Evolutionary conservation across 2,113 vertebrate species (phyloP), one percentile per base, ranked within the genome.

Genomic region (Carassius gibelio): DNA sequence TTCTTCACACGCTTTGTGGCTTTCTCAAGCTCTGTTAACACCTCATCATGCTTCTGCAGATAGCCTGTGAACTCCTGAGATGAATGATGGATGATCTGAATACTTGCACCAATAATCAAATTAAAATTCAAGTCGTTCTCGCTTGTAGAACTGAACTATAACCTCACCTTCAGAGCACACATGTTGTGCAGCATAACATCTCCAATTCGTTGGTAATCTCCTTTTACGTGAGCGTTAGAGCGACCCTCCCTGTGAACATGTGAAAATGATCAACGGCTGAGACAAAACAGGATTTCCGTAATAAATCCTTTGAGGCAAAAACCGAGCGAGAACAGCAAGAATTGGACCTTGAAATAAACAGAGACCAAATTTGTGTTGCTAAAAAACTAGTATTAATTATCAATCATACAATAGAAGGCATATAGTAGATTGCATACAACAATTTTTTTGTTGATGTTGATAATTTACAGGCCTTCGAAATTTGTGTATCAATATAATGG

Each of bases 111-210:
- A 15, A 50, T 15, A 38, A 34, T 69, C 13, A 8, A 34, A 13
- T 75, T 50, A 14, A 55, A 52, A n/a, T 50, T 11, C 48, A 76
- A 34, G 10, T 11, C 13, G 26, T 52, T 14, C 13, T 69, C 50
- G 30, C 34, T 59, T 59, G 52, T 59, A 13, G 50, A 77, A 59
- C 38, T 10, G 23, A 64, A 26, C 11, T 61, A 64, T 21, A 15
- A 36, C 21, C 23, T 84, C 89, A 99, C 98, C 96, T 99, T 97
- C 2, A 99, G 91, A 21, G 94, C 81, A 3, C 76, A 91, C 97
- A 98, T 97, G 90, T 96, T 98, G 91, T 93, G 95, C 87, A 98
- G 95, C 95, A 99, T 96, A 85, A 99, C 92, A 0, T 99, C 98
- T 2, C 98, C 98, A 0, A 99, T 97, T 75, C 95, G 95, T 0